A percentile compares a stretch with the other conserved stretches of the same genome.
Evolutionary conservation across 2,888 invertebrate genomes (phyloP).

Genomic region (Saturnia pavonia): DNA sequence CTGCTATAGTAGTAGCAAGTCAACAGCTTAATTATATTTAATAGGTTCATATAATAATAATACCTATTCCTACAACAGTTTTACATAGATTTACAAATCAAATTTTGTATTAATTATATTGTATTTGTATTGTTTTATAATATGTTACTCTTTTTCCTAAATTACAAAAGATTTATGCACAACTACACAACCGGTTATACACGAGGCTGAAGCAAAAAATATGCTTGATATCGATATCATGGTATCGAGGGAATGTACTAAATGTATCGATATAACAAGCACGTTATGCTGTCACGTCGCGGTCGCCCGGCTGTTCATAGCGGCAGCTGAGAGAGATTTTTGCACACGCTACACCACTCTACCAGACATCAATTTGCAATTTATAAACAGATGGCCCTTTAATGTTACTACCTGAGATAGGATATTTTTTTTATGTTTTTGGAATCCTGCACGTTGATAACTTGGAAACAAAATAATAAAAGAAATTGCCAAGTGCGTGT

Average conservation of each 20-base stretch:
- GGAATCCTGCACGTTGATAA: background rate
- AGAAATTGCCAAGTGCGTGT: too few species aligned
- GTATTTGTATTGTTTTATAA: background rate
- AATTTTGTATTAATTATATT: too few species aligned
- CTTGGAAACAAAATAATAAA: background rate
- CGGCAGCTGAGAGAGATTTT: constrained; percentile 61
- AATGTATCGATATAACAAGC: constrained; percentile 1
- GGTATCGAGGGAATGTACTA: constrained; percentile 30
- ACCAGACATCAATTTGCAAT: constrained; percentile 64
- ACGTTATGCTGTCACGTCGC: too few species aligned
- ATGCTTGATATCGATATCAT: background rate
- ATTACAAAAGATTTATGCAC: background rate
- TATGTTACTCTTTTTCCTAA: background rate
- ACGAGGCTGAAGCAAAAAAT: constrained; percentile 16
- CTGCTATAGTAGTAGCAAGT: background rate
- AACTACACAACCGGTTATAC: constrained; percentile 31
- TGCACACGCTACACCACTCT: constrained; percentile 42
- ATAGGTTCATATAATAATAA: background rate
- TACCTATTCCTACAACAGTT: background rate
- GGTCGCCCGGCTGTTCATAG: constrained; percentile 25
- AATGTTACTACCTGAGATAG: constrained; percentile 21
- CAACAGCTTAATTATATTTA: background rate
- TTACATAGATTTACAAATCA: background rate
- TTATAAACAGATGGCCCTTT: constrained; percentile 46
- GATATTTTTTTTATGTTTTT: constrained; percentile 4